Evolutionary conservation across 2,113 vertebrate genomes (phyloP).

Genomic region (Mustela lutreola): DNA sequence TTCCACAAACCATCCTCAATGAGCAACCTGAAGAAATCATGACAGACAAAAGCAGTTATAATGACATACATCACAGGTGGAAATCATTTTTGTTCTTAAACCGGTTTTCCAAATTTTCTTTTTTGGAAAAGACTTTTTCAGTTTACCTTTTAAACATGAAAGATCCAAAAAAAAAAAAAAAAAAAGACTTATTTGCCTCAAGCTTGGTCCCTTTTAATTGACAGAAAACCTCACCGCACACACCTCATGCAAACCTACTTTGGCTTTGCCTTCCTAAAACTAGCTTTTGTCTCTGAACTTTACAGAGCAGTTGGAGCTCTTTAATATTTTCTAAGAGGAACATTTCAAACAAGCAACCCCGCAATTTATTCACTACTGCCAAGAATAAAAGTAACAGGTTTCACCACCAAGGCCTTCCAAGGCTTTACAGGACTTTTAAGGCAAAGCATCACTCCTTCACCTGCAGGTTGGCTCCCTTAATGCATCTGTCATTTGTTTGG

Average conservation of each 20-base stretch:
- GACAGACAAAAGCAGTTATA: background rate
- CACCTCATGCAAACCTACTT: conserved; percentile 72
- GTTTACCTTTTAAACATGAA: conserved; percentile 77
- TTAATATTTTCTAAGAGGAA: conserved; percentile 82
- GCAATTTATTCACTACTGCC: conserved; percentile 82
- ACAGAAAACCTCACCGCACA: conserved; percentile 68
- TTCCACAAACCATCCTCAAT: conserved; percentile 6
- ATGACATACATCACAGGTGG: conserved; percentile 13
- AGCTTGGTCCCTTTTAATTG: conserved; percentile 73
- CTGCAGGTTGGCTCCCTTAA: conserved; percentile 63
- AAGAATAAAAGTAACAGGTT: conserved; percentile 83
- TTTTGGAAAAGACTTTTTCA: conserved; percentile 61
- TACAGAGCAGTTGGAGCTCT: conserved; percentile 79
- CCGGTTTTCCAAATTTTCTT: conserved; percentile 59
- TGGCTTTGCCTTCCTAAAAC: conserved; percentile 71
- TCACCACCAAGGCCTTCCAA: conserved; percentile 71
- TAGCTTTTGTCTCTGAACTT: conserved; percentile 84
- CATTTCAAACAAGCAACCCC: conserved; percentile 83
- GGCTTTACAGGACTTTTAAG: conserved; percentile 74
- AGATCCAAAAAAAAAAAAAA: conserved; percentile 54
- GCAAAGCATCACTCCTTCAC: conserved; percentile 64
- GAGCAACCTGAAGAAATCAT: conserved; percentile 24
- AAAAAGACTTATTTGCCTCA: conserved; percentile 74
- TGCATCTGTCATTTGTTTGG: conserved; percentile 78
- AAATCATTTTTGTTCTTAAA: conserved; percentile 65